A percentile compares a stretch with the other conserved stretches of the same genome.
These are phyloP conservation scores for Panopea generosa DNA, from an alignment of 2,888 invertebrate genomes.

Conservation along the genomic window DNA sequence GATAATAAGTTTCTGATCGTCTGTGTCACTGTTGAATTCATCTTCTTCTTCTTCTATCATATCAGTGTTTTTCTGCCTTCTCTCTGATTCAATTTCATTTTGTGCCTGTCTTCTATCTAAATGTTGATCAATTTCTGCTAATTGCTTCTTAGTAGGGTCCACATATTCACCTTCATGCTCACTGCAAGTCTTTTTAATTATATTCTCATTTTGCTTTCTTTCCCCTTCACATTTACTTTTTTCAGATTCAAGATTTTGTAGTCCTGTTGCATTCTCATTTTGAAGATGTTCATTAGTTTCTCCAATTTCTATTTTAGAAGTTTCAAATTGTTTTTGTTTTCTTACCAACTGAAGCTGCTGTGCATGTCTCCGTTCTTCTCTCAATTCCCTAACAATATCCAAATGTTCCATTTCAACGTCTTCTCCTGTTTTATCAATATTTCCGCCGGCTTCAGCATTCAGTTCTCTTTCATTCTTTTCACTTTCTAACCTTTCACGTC, in stretches of 20 bases:
- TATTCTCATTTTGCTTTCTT: too few species aligned
- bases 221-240: too few species aligned
- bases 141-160: too few species aligned
- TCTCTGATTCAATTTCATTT: neutral
- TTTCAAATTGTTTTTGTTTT: neutral
- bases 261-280: too few species aligned
- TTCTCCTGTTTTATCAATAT: neutral
- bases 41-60: neutral
- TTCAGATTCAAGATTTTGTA: too few species aligned
- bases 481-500: conserved; percentile 22
- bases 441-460: neutral
- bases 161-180: too few species aligned
- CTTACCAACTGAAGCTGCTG: neutral
- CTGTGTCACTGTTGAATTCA: neutral
- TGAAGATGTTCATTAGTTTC: too few species aligned
- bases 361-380: neutral
- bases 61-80: neutral
- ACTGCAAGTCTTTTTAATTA: too few species aligned
- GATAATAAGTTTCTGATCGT: too few species aligned
- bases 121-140: neutral
- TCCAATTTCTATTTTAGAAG: too few species aligned
- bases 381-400: neutral
- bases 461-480: neutral
- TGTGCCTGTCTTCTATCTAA: neutral
- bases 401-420: neutral